These are phyloP conservation scores for Noctua comes DNA, from an alignment of 2,888 invertebrate genomes.

Conservation along the genomic window DNA sequence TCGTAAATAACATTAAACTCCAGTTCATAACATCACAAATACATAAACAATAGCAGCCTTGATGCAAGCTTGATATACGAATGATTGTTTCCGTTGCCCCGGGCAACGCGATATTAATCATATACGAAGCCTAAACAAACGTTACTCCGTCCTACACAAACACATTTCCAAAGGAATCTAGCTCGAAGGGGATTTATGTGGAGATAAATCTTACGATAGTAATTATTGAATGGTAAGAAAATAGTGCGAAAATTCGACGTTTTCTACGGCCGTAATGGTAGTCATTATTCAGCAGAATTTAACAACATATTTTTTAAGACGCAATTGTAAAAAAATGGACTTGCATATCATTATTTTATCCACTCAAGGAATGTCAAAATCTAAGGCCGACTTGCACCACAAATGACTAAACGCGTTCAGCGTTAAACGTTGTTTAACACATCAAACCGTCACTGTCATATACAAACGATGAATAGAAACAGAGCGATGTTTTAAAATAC, in stretches of 20 bases:
- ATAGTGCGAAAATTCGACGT: slow-evolving; percentile 21
- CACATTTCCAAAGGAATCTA: slow-evolving; percentile 49
- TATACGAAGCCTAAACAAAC: slow-evolving; percentile 61
- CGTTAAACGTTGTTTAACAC: too few relatives aligned
- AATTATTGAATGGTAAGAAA: slow-evolving; percentile 48
- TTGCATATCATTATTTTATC: neutral
- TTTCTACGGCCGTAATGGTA: neutral
- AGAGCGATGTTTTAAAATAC: too few relatives aligned
- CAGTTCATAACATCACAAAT: slow-evolving; percentile 14
- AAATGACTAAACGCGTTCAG: too few relatives aligned
- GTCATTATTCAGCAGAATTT: slow-evolving; percentile 7
- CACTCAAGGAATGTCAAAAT: neutral
- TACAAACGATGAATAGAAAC: too few relatives aligned
- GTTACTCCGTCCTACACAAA: slow-evolving; percentile 53
- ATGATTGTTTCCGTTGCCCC: slow-evolving; percentile 33
- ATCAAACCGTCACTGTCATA: too few relatives aligned
- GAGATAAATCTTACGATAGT: slow-evolving; percentile 44
- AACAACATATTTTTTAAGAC: neutral
- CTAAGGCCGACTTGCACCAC: too few relatives aligned
- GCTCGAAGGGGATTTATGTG: slow-evolving; percentile 43
- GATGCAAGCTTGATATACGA: slow-evolving; percentile 33
- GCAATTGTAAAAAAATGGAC: neutral
- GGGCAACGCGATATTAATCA: slow-evolving; percentile 56
- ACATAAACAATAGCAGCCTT: slow-evolving; percentile 21
- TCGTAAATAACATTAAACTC: neutral